These are phyloP conservation scores for Aptenodytes patagonicus DNA, from an alignment of 2,113 vertebrate species.

Conservation along the genomic window DNA sequence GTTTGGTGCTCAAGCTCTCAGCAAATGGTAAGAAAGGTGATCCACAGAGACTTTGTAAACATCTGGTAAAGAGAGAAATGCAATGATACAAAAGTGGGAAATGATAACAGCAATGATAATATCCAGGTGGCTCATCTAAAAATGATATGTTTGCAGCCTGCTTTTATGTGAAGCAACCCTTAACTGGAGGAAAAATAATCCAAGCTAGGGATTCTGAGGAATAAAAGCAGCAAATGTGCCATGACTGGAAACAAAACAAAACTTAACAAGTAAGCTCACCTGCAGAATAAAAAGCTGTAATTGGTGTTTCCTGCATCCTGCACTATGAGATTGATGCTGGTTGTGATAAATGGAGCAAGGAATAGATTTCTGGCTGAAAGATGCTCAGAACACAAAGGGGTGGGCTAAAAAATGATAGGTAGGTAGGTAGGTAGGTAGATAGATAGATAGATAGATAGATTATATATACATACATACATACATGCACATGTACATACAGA, in stretches of 20 bases:
- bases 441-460: background rate
- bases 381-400: background rate
- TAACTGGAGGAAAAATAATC: slow-evolving; percentile 24
- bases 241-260: slow-evolving; percentile 15
- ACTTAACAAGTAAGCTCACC: background rate
- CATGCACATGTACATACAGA: background rate
- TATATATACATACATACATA: background rate
- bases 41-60: background rate
- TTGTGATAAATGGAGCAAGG: background rate
- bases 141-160: slow-evolving; percentile 18
- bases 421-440: background rate
- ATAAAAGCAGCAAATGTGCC: slow-evolving; percentile 16
- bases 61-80: background rate
- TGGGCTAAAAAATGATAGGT: background rate
- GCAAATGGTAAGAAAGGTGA: background rate
- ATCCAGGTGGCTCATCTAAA: slow-evolving; percentile 47
- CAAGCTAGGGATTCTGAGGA: background rate
- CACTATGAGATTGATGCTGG: background rate
- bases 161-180: slow-evolving; percentile 6
- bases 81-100: background rate
- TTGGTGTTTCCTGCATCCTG: background rate
- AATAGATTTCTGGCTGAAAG: background rate
- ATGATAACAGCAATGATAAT: slow-evolving; percentile 16
- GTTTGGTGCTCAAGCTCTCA: background rate
- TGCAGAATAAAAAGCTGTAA: slow-evolving; percentile 3